These are phyloP conservation scores for Trissoscelio sp. DNA, from an alignment of 2,888 invertebrate species.

Conservation along the genomic window DNA sequence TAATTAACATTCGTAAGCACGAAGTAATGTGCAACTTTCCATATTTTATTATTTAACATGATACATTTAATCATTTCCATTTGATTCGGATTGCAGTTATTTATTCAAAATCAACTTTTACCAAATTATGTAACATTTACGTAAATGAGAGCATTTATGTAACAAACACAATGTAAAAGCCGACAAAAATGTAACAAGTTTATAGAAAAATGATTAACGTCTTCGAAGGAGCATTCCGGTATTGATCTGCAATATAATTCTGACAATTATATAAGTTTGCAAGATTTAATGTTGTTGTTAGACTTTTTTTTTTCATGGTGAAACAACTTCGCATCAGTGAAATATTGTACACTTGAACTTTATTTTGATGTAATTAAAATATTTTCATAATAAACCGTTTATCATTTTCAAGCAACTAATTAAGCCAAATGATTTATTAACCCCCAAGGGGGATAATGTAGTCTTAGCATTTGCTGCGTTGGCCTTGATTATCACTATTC, in stretches of 20 bases:
- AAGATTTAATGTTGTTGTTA: neutral
- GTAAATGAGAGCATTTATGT: slow-evolving; percentile 8
- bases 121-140: slow-evolving; percentile 8
- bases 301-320: neutral
- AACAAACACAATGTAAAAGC: neutral
- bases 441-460: neutral
- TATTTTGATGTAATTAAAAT: neutral
- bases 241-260: slow-evolving; percentile 2
- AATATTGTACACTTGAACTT: neutral
- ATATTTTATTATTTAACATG: neutral
- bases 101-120: slow-evolving; percentile 10
- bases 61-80: slow-evolving; percentile 1
- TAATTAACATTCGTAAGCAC: no score
- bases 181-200: slow-evolving; percentile 1
- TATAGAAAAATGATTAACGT: neutral
- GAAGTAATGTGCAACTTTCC: neutral
- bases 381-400: neutral
- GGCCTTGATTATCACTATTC: slow-evolving; percentile 8
- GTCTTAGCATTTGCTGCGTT: slow-evolving; percentile 1
- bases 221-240: neutral
- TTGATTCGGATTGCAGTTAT: neutral
- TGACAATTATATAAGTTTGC: neutral
- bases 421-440: neutral
- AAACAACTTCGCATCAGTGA: neutral
- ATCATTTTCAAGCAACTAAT: neutral